A percentile compares a stretch with the other conserved stretches of the same genome.
Evolutionary conservation across 1,140 invertebrate species (phyloP).

Genomic region (Agrypnia vestita): DNA sequence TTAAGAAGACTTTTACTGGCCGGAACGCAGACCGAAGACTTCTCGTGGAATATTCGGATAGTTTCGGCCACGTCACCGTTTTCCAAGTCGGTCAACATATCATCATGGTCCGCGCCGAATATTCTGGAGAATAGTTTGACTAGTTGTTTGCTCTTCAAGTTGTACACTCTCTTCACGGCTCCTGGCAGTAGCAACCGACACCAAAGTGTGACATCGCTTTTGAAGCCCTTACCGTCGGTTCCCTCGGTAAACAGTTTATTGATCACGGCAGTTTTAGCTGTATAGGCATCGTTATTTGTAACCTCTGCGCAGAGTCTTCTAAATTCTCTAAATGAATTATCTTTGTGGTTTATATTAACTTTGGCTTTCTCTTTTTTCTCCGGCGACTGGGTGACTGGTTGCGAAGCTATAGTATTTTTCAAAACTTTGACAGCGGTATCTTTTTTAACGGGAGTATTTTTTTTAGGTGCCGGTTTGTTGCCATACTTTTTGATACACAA

Average conservation of each 20-base stretch:
- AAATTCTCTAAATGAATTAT: slow-evolving; percentile 87
- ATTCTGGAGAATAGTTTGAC: slow-evolving; percentile 91
- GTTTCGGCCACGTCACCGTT: slow-evolving; percentile 93
- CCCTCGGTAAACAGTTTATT: slow-evolving; percentile 81
- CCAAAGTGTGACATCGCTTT: slow-evolving; percentile 87
- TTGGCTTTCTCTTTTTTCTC: background rate
- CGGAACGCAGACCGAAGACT: slow-evolving; percentile 76
- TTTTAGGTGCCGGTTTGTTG: slow-evolving; percentile 64
- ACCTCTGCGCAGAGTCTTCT: slow-evolving; percentile 84
- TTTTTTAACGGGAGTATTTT: slow-evolving; percentile 33
- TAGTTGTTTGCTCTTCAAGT: slow-evolving; percentile 93
- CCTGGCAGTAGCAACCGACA: slow-evolving; percentile 88
- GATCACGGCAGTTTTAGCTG: slow-evolving; percentile 86
- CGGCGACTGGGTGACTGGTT: background rate
- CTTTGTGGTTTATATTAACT: slow-evolving; percentile 67
- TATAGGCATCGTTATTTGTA: slow-evolving; percentile 84
- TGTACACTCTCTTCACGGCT: slow-evolving; percentile 89
- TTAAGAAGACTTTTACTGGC: slow-evolving; percentile 81
- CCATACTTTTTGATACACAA: slow-evolving; percentile 70
- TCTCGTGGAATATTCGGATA: slow-evolving; percentile 85
- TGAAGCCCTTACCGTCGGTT: slow-evolving; percentile 78
- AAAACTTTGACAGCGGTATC: background rate
- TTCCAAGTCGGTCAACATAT: slow-evolving; percentile 90
- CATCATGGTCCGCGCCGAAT: slow-evolving; percentile 81
- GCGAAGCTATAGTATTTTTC: background rate